Evolutionary conservation across 2,113 vertebrate genomes (phyloP).

Genomic region (Oncorhynchus nerka): DNA sequence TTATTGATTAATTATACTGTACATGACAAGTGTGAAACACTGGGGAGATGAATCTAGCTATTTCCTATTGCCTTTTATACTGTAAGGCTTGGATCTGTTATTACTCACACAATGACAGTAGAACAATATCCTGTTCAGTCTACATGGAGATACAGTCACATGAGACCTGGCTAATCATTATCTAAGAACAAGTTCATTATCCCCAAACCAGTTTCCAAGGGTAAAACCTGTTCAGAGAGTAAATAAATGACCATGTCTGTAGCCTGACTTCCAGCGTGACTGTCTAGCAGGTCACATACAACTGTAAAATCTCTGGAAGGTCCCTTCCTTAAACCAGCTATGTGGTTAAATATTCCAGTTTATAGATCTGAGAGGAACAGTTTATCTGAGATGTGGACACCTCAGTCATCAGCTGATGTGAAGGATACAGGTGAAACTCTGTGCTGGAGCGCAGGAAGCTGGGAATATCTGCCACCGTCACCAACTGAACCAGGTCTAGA

Average conservation of each 20-base stretch:
- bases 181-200: background rate
- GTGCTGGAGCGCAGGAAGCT: conserved; percentile 77
- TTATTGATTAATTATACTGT: too few species aligned
- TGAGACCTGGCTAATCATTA: conserved; percentile 3
- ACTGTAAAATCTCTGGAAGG: background rate
- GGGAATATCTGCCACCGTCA: conserved; percentile 83
- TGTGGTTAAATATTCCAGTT: background rate
- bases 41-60: background rate
- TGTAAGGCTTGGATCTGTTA: too few species aligned
- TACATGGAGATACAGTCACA: background rate
- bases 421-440: conserved; percentile 94
- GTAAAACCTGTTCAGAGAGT: background rate
- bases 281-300: background rate
- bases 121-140: background rate
- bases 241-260: background rate
- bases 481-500: conserved; percentile 84
- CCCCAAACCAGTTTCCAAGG: background rate
- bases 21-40: background rate
- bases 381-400: background rate
- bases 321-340: background rate
- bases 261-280: background rate
- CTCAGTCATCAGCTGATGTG: background rate
- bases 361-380: too few species aligned
- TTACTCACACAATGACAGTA: too few species aligned
- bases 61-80: background rate